Evolutionary conservation across 2,888 invertebrate genomes (phyloP).

Genomic region (Acanthosepion lycidas): DNA sequence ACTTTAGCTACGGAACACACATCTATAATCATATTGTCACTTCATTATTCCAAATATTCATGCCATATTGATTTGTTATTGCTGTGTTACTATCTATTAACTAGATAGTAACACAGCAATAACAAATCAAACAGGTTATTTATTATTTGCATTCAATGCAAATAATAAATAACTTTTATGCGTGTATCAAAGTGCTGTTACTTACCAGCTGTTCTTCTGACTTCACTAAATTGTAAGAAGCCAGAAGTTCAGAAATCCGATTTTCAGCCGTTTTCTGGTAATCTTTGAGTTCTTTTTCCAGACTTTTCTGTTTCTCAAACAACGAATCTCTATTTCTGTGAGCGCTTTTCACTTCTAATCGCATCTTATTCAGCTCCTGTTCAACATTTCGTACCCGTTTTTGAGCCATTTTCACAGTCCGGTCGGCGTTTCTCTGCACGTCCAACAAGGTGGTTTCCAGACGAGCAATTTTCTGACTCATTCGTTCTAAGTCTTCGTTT

Average conservation of each 20-base stretch:
- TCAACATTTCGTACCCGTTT: slow-evolving; percentile 62
- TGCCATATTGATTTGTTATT: too few relatives aligned
- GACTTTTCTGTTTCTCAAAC: neutral
- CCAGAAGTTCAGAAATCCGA: neutral
- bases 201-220: neutral
- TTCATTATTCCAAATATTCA: too few relatives aligned
- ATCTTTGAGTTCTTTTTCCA: neutral
- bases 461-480: slow-evolving; percentile 58
- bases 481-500: slow-evolving; percentile 62
- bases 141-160: too few relatives aligned
- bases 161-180: too few relatives aligned
- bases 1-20: too few relatives aligned
- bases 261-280: neutral
- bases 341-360: neutral
- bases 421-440: slow-evolving; percentile 57
- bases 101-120: too few relatives aligned
- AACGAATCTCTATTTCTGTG: neutral
- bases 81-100: too few relatives aligned
- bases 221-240: neutral
- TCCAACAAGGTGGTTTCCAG: slow-evolving; percentile 64
- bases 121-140: too few relatives aligned
- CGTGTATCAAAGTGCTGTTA: neutral
- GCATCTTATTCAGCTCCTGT: slow-evolving; percentile 56
- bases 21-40: too few relatives aligned
- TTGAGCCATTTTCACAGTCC: slow-evolving; percentile 61